Conservation (phyloP, 2,888 invertebrate genomes). For the Nemurella pictetii region DNA sequence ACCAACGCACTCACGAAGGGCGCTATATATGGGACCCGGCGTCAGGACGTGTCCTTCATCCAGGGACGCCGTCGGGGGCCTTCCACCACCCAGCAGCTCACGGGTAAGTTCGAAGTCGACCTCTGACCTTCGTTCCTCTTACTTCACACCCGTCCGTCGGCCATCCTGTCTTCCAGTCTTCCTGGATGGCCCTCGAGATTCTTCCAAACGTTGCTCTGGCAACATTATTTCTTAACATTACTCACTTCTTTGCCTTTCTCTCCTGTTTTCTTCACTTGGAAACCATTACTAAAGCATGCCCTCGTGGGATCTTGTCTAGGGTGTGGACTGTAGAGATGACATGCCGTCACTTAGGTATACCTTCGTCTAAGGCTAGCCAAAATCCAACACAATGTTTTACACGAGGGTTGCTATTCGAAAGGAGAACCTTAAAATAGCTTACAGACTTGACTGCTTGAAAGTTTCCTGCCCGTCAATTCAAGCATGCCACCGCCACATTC, state of each 20-base stretch:
- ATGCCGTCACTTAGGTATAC: too few relatives aligned
- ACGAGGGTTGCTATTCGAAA: not conserved
- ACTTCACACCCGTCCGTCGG: too few relatives aligned
- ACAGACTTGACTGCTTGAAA: not conserved
- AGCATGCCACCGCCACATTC: not conserved
- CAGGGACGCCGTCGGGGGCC: slow-evolving; percentile 42
- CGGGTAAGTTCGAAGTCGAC: slow-evolving; percentile 52
- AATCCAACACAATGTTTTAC: not conserved
- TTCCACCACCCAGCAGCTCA: slow-evolving; percentile 50
- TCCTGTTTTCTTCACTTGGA: too few relatives aligned
- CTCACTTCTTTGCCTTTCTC: too few relatives aligned
- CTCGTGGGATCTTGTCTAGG: not conserved
- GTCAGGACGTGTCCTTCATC: slow-evolving; percentile 44
- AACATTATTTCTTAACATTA: too few relatives aligned
- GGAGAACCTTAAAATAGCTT: not conserved
- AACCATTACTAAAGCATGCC: too few relatives aligned
- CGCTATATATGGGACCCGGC: slow-evolving; percentile 54
- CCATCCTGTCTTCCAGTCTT: too few relatives aligned
- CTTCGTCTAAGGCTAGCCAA: not conserved
- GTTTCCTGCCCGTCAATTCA: not conserved
- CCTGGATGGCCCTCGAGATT: too few relatives aligned
- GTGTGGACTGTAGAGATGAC: not conserved
- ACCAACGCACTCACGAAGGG: slow-evolving; percentile 58
- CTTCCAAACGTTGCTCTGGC: too few relatives aligned
- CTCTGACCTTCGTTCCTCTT: too few relatives aligned